These are phyloP conservation scores for Sphenodon punctatus DNA, from an alignment of 2,797 vertebrate species.

Conservation along the genomic window DNA sequence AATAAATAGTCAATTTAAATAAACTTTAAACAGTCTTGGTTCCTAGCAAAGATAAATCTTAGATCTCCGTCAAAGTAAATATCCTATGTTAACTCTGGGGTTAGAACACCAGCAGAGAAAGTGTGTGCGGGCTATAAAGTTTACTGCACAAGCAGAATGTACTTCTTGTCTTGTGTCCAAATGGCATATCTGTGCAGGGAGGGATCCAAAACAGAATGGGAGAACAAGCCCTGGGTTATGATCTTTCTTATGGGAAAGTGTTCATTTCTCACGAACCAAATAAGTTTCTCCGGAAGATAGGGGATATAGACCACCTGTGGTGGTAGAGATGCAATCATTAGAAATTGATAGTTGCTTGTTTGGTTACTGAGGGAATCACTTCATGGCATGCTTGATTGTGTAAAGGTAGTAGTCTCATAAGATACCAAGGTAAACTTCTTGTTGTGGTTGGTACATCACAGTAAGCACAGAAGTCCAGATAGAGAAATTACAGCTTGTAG, in stretches of 20 bases:
- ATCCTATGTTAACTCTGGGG: conserved; percentile 19
- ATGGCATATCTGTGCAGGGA: neutral
- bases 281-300: neutral
- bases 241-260: neutral
- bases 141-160: rapidly evolving
- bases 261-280: neutral
- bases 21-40: neutral
- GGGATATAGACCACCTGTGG: neutral
- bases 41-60: conserved; percentile 39
- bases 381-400: neutral
- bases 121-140: neutral
- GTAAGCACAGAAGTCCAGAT: neutral
- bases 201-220: neutral
- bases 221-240: neutral
- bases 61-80: conserved; percentile 41
- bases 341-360: neutral
- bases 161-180: neutral
- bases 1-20: too few relatives aligned
- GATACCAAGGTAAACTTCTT: neutral
- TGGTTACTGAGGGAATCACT: too few relatives aligned
- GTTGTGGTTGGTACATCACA: neutral
- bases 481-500: too few relatives aligned
- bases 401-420: neutral
- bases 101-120: conserved; percentile 4
- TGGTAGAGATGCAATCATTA: neutral